Conservation (phyloP, 2,797 vertebrate species). For the Leuciscus waleckii region DNA sequence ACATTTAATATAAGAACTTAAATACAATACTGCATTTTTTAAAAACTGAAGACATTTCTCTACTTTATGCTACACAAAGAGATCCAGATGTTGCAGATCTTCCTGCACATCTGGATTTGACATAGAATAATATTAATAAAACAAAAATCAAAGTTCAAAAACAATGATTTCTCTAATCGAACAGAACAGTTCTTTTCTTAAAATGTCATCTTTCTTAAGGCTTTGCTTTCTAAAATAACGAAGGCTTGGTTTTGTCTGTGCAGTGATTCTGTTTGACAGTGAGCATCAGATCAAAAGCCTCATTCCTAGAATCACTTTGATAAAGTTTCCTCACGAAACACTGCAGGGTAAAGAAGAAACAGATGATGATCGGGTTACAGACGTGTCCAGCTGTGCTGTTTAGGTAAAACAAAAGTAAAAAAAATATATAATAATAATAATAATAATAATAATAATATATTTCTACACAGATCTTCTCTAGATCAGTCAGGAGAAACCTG, state of each 20-base stretch:
- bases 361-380: slow-evolving; percentile 21
- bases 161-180: neutral
- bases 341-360: slow-evolving; percentile 7
- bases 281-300: slow-evolving; percentile 11
- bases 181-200: neutral
- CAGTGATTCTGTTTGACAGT: neutral
- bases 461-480: no score
- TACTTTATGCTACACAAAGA: neutral
- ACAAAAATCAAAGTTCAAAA: neutral
- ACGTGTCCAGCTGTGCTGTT: neutral
- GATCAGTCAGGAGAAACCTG: no score
- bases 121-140: neutral
- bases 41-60: neutral
- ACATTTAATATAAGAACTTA: neutral
- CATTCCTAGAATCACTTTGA: neutral
- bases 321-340: neutral
- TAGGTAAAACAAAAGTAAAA: neutral
- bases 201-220: neutral
- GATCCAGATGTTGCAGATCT: neutral
- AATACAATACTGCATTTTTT: neutral
- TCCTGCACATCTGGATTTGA: neutral
- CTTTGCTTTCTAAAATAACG: neutral
- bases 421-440: no score
- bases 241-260: neutral
- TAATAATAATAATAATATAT: no score